Evolutionary conservation across 1,140 invertebrate genomes (phyloP).

Genomic region (Hesperophylax magnus): DNA sequence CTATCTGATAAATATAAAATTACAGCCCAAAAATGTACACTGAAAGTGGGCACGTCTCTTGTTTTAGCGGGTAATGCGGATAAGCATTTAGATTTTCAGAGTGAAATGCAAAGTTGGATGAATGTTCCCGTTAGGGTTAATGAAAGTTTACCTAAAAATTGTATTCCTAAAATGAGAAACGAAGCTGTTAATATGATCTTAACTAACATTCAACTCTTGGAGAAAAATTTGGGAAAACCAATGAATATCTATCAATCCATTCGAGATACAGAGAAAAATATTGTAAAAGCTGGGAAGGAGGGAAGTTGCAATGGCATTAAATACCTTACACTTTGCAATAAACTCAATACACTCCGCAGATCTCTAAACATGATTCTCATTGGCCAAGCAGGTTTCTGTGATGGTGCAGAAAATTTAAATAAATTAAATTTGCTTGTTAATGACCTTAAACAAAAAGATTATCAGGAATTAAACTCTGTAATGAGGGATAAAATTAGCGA

Average conservation of each 20-base stretch:
- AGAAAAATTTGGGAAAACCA: conserved; percentile 37
- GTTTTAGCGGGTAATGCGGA: conserved; percentile 1
- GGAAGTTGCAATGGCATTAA: not conserved
- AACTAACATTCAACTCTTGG: not conserved
- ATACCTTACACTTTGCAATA: conserved; percentile 24
- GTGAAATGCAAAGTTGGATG: conserved; percentile 39
- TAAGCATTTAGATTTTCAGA: conserved; percentile 33
- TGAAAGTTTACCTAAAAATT: not conserved
- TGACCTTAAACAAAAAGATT: not conserved
- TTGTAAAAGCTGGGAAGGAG: conserved; percentile 2
- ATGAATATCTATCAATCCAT: not conserved
- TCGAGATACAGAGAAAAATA: conserved; percentile 8
- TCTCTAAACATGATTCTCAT: conserved; percentile 49
- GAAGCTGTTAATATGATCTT: conserved; percentile 15
- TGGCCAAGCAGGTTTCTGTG: conserved; percentile 41
- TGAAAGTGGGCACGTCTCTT: conserved; percentile 10
- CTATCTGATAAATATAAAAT: conserved; percentile 24
- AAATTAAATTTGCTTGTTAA: conserved; percentile 25
- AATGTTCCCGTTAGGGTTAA: not conserved
- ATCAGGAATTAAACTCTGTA: not conserved
- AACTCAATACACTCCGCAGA: conserved; percentile 35
- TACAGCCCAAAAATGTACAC: conserved; percentile 3
- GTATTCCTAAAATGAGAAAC: conserved; percentile 33
- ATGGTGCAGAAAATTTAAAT: conserved; percentile 15
- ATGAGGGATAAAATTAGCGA: conserved; percentile 35